These are phyloP conservation scores for Calephelis nemesis DNA, from an alignment of 1,140 invertebrate genomes.

Conservation along the genomic window DNA sequence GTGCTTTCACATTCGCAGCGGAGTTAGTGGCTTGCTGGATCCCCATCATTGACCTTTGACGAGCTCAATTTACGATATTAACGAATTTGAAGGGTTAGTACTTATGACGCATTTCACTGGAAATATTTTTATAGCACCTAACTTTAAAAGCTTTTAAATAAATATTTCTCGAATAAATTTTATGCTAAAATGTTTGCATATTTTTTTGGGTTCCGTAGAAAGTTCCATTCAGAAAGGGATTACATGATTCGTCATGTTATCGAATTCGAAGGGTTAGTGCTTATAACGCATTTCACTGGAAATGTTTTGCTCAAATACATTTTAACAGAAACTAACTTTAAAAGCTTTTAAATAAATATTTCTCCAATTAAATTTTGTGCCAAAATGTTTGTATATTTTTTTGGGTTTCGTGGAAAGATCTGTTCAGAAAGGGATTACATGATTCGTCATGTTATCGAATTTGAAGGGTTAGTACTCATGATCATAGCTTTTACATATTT, in stretches of 20 bases:
- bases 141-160: constrained; percentile 1
- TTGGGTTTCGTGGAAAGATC: no score
- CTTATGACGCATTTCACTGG: neutral
- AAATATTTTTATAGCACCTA: neutral
- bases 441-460: neutral
- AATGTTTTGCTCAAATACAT: neutral
- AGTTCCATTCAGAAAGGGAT: no score
- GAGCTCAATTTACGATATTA: constrained; percentile 39
- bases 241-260: neutral
- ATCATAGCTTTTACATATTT: no score
- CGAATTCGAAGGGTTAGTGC: constrained; percentile 7
- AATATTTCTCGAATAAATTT: neutral
- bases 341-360: neutral
- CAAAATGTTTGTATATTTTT: no score
- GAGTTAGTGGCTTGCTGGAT: constrained; percentile 53
- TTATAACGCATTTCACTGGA: neutral
- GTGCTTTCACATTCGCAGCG: constrained; percentile 46
- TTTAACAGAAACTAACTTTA: neutral
- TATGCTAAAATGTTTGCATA: no score
- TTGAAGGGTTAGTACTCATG: constrained; percentile 13
- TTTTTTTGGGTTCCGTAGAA: no score
- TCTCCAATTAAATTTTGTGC: neutral
- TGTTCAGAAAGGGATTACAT: no score
- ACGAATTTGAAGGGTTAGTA: constrained; percentile 13
- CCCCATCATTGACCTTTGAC: constrained; percentile 58